Base-by-base conservation (phyloP, 1,140 invertebrate genomes). In the Chrysomallon squamiferum region DNA sequence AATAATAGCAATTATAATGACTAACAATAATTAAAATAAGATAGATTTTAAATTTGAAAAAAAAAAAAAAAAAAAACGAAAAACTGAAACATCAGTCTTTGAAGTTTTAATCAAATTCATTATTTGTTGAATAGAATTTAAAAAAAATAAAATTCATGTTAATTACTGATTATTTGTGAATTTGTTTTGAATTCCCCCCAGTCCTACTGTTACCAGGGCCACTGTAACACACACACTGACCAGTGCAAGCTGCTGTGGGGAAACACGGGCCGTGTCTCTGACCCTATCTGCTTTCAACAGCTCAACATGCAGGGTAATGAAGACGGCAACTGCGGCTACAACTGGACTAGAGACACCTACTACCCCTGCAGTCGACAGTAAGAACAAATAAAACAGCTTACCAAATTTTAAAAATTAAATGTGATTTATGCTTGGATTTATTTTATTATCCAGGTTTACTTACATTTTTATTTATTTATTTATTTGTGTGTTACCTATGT, bases 161-260 rank as follows among this genome's bases (percentile, higher is more conserved):
- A n/a, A n/a, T n/a, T n/a, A n/a, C n/a, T n/a, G n/a, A n/a, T n/a
- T n/a, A n/a, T n/a, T n/a, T n/a, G n/a, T n/a, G n/a, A n/a, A n/a
- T n/a, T n/a, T n/a, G n/a, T n/a, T n/a, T n/a, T n/a, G n/a, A n/a
- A n/a, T n/a, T n/a, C n/a, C n/a, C n/a, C n/a, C 4, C 81, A 92
- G 88, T 94, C 95, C 0, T 98, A 92, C 80, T 99, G 97, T 81
- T 97, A 94, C 80, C 88, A 92, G 52, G 97, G 97, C 2, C 90
- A 91, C 43, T 99, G 97, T 79, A 90, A 93, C 9, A 95, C 94
- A 0, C 93, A 95, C 81, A 90, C 92, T 18, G 93, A 95, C 84
- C 97, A 99, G 83, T 99, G 97, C 82, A 91, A 92, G 72, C 87
- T 96, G 20, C 88, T 99, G 15, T 99, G 97, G 97, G 97, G 97